These are phyloP conservation scores for Turdus rufiventris DNA, from an alignment of 2,113 vertebrate species.

Conservation along the genomic window DNA sequence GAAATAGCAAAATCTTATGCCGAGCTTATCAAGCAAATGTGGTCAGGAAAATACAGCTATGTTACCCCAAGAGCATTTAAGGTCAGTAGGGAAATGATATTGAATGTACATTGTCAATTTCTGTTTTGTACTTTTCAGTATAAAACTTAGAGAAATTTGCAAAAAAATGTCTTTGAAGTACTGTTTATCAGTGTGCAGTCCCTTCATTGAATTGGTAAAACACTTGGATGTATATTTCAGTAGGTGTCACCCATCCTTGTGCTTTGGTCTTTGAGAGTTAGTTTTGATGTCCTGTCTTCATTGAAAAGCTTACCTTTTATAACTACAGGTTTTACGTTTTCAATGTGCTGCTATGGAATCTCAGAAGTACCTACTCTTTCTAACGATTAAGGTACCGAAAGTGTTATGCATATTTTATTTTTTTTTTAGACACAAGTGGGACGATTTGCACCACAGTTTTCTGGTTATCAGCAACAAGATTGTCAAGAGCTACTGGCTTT, in stretches of 20 bases:
- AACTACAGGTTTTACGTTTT: neutral
- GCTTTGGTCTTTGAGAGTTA: neutral
- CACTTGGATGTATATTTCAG: neutral
- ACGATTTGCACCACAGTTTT: slow-evolving; percentile 96
- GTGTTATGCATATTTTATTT: neutral
- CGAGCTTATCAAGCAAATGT: slow-evolving; percentile 95
- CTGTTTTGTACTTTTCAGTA: neutral
- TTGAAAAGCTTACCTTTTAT: neutral
- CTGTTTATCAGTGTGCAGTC: neutral
- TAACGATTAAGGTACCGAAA: neutral
- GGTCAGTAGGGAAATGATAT: slow-evolving; percentile 69
- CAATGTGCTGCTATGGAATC: neutral
- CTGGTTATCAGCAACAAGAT: slow-evolving; percentile 98
- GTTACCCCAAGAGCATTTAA: slow-evolving; percentile 97
- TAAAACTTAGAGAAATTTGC: neutral
- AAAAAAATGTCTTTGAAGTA: neutral
- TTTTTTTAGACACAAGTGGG: slow-evolving; percentile 86
- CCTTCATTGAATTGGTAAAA: neutral
- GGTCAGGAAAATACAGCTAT: slow-evolving; percentile 96
- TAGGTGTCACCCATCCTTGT: neutral
- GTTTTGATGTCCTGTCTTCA: neutral
- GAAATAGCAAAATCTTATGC: slow-evolving; percentile 96
- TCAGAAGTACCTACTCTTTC: neutral
- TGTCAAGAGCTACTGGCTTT: slow-evolving; percentile 97
- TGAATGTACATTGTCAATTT: neutral